Evolutionary conservation across 2,888 invertebrate species (phyloP).

Genomic region (Ornithoptera alexandrae): DNA sequence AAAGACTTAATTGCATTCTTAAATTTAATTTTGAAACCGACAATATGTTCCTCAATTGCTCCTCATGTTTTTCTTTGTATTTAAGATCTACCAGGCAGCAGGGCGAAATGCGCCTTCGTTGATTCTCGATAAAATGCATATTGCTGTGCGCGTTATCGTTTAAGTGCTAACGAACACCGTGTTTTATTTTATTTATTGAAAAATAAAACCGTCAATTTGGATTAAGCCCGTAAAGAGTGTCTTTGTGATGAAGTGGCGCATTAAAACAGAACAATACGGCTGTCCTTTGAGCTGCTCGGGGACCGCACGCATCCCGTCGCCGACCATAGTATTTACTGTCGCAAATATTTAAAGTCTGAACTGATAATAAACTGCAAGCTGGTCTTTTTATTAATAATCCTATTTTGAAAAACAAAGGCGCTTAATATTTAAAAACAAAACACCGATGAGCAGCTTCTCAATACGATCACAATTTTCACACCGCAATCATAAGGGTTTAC

Average conservation of each 20-base stretch:
- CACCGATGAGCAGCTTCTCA: neutral
- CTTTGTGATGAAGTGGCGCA: constrained; percentile 31
- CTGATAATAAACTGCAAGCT: constrained; percentile 12
- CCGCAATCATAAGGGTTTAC: too few species aligned
- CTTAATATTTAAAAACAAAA: too few species aligned
- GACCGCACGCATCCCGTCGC: constrained; percentile 29
- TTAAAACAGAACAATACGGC: constrained; percentile 27
- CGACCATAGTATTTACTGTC: constrained; percentile 21
- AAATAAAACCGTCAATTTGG: constrained; percentile 55
- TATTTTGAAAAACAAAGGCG: neutral
- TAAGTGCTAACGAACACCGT: constrained; percentile 51
- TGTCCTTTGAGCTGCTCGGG: constrained; percentile 7
- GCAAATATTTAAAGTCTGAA: constrained; percentile 7
- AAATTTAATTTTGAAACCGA: constrained; percentile 73
- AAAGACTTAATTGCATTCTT: constrained; percentile 69
- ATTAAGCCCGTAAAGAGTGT: constrained; percentile 34
- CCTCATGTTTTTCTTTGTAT: constrained; percentile 41
- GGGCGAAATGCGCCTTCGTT: constrained; percentile 57
- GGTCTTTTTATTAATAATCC: neutral
- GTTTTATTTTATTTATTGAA: constrained; percentile 69
- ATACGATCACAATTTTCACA: neutral
- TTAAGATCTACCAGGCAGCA: constrained; percentile 50
- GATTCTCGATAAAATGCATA: constrained; percentile 62
- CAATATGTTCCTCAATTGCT: constrained; percentile 58
- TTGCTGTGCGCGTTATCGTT: constrained; percentile 43